These are phyloP conservation scores for Trachelus iudaicus DNA, from an alignment of 2,888 invertebrate genomes.

Conservation along the genomic window DNA sequence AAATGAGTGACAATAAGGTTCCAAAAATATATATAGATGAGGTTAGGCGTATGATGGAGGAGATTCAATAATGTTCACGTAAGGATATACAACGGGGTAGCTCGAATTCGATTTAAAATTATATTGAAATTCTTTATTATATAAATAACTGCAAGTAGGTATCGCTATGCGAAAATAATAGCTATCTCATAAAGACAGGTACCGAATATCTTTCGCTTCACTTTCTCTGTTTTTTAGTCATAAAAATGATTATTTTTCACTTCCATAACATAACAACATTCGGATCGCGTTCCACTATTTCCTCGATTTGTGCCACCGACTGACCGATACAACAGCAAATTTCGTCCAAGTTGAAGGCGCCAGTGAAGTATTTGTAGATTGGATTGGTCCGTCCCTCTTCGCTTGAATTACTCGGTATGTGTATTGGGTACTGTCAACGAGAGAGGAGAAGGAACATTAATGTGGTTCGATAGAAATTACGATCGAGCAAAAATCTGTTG, in stretches of 20 bases:
- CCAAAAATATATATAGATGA: conserved; percentile 71
- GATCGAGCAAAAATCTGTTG: conserved; percentile 3
- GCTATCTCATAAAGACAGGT: neutral
- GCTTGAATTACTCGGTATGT: conserved; percentile 45
- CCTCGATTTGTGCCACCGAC: conserved; percentile 80
- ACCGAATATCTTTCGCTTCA: neutral
- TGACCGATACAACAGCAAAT: conserved; percentile 88
- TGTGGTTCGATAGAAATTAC: conserved; percentile 10
- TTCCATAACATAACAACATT: conserved; percentile 86
- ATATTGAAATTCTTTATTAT: neutral
- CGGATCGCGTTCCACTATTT: conserved; percentile 85
- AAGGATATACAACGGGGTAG: neutral
- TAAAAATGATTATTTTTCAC: conserved; percentile 58
- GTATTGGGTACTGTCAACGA: conserved; percentile 59
- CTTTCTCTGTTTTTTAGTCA: neutral
- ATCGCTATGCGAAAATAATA: neutral
- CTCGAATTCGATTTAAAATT: neutral
- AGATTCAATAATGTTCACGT: conserved; percentile 34
- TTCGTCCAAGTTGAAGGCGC: conserved; percentile 85
- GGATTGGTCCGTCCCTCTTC: conserved; percentile 60
- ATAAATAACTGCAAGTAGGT: neutral
- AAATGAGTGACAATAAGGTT: conserved; percentile 70
- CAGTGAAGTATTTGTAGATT: conserved; percentile 77
- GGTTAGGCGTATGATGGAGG: conserved; percentile 56
- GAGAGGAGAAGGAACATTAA: conserved; percentile 3